phyloP scores from a whole-genome alignment of 92 coral and sea anemone genomes.

The Galaxea fascicularis region DNA sequence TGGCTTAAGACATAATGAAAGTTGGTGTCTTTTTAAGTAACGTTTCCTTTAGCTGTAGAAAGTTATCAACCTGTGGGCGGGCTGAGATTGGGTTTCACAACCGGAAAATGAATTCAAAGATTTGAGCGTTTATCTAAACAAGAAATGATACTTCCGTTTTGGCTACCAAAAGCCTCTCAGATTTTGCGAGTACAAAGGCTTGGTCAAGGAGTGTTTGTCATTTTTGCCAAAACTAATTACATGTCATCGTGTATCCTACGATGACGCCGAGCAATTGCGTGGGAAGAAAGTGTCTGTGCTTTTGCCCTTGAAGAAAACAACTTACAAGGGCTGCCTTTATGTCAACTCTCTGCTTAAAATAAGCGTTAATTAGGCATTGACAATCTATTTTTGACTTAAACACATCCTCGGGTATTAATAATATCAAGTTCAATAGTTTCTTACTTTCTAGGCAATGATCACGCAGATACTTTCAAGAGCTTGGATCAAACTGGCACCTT shows the following conservation, averaged over 20 bases:
- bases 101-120: background rate
- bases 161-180: background rate
- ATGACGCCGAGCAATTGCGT: background rate
- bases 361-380: conserved; percentile 41
- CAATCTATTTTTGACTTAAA: conserved; percentile 20
- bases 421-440: background rate
- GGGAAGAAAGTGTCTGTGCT: background rate
- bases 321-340: background rate
- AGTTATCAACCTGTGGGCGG: conserved; percentile 19
- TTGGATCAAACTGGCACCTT: conserved; percentile 14
- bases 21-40: background rate
- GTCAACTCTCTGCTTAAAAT: conserved; percentile 10
- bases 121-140: background rate
- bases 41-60: background rate
- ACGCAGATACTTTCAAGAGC: conserved; percentile 34
- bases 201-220: background rate
- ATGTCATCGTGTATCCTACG: background rate
- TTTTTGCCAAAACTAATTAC: conserved; percentile 34
- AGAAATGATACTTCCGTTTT: conserved; percentile 35
- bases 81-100: background rate
- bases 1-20: background rate
- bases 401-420: conserved; percentile 18
- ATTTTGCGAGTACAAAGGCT: conserved; percentile 14
- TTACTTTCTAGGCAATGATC: conserved; percentile 35
- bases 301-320: background rate